Base-by-base conservation (phyloP, 2,797 vertebrate genomes). In the Sebastes hopkinsi region DNA sequence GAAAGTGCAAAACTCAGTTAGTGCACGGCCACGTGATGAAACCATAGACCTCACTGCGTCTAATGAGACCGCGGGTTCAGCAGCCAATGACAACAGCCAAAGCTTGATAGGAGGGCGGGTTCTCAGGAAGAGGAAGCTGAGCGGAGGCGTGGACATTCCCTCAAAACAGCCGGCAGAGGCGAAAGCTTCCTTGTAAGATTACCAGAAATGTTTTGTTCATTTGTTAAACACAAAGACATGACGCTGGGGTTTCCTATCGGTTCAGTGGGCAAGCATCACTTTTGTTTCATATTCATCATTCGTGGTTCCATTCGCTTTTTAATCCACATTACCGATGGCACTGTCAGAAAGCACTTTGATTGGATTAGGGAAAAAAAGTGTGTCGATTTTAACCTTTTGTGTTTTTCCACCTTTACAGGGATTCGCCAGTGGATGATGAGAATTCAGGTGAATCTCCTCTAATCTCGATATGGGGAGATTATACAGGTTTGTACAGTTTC, bases 381-480 rank as follows among this genome's bases (percentile, higher is more conserved):
- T 66, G 18, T 61, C 14, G 18, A 1, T 14, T 67, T 55, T 14
- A 42, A 69, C 3, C 6, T 18, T n/a, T 36, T 27, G 9, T 64
- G 4, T 77, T 80, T 73, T 56, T 82, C 23, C 4, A 42, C 56
- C 9, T 74, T 67, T 78, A 8, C 85, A 95, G 95, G 60, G 89
- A 95, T 79, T 91, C 93, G 3, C 85, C 92, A 8, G 16, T 84
- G 69, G 88, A 90, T 11, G 88, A 86, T 42, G 89, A 92, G 69
- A 92, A 90, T 84, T 93, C 92, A 75, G 87, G 86, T 72, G 94
- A 95, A 79, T 95, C 93, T 82, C 94, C 94, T 52, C 89, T 95
- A 2, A 96, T 96, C 79, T 95, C 95, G 3, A 95, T 95, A 81
- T 94, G 93, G 92, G 95, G 95, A 75, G 95, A 95, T 20, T 96